phyloP scores from a whole-genome alignment of 2,888 invertebrate genomes.

The Boloria selene region DNA sequence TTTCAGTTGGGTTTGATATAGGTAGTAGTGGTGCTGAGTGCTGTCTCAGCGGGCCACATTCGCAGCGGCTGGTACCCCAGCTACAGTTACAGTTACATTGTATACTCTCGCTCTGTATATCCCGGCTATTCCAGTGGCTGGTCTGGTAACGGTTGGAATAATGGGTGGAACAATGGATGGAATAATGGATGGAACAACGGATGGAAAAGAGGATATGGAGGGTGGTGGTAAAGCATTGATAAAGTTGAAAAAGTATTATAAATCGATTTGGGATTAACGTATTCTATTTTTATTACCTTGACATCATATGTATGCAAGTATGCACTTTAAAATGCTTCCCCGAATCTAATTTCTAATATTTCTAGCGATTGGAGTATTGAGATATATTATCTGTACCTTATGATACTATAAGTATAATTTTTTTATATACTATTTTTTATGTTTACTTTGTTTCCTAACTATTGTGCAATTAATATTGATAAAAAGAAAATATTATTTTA shows the following conservation, averaged over 20 bases:
- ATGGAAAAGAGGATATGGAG: slow-evolving; percentile 31
- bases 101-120: no score
- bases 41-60: slow-evolving; percentile 55
- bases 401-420: no score
- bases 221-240: slow-evolving; percentile 39
- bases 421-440: background rate
- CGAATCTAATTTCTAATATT: slow-evolving; percentile 6
- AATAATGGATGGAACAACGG: no score
- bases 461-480: background rate
- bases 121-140: slow-evolving; percentile 36
- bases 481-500: no score
- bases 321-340: background rate
- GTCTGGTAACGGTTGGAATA: slow-evolving; percentile 46
- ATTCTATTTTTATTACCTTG: background rate
- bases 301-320: background rate
- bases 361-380: background rate
- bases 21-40: slow-evolving; percentile 41
- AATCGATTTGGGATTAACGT: background rate
- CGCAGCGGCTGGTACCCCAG: slow-evolving; percentile 40
- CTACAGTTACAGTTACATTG: slow-evolving; percentile 30
- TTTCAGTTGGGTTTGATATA: slow-evolving; percentile 50
- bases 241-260: no score
- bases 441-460: background rate
- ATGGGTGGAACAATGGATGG: slow-evolving; percentile 36
- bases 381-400: no score